phyloP scores from a whole-genome alignment of 2,797 vertebrate genomes.

The Vespertilio murinus region DNA sequence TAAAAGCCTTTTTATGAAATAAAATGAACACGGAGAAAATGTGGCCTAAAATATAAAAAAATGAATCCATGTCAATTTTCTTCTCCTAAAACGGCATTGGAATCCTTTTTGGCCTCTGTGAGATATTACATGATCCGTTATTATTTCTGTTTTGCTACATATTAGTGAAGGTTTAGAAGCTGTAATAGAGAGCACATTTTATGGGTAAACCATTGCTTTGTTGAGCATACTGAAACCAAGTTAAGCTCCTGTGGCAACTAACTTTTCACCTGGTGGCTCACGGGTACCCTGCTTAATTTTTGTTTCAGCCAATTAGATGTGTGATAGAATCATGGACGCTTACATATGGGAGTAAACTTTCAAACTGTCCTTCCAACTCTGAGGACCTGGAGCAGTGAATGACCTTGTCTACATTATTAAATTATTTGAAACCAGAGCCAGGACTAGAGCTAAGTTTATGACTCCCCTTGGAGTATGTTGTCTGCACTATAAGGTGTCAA shows the following conservation, averaged over 20 bases:
- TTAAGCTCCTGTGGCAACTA: not conserved
- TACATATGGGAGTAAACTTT: not conserved
- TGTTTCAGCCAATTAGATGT: not conserved
- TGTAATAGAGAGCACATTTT: not conserved
- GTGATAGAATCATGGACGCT: slow-evolving; percentile 2
- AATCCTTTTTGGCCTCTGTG: not conserved
- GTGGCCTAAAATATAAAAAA: slow-evolving; percentile 15
- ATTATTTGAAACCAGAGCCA: not conserved
- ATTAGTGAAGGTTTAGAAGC: not conserved
- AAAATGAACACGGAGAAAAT: slow-evolving; percentile 38
- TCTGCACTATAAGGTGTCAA: not conserved
- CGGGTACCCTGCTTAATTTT: not conserved
- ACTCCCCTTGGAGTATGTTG: not conserved
- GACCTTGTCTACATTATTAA: not conserved
- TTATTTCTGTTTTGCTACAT: slow-evolving; percentile 19
- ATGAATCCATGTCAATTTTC: not conserved
- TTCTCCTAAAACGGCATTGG: slow-evolving; percentile 40
- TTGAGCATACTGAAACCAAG: not conserved
- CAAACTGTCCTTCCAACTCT: not conserved
- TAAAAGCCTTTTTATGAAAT: slow-evolving; percentile 33
- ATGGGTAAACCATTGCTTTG: not conserved
- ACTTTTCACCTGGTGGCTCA: not conserved
- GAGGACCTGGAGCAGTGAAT: not conserved
- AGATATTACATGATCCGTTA: not conserved
- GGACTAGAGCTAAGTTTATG: not conserved